Percentiles rank a stretch among this genome's conserved stretches.
Conservation (phyloP, 2,113 vertebrate species). For the Scomber scombrus region DNA sequence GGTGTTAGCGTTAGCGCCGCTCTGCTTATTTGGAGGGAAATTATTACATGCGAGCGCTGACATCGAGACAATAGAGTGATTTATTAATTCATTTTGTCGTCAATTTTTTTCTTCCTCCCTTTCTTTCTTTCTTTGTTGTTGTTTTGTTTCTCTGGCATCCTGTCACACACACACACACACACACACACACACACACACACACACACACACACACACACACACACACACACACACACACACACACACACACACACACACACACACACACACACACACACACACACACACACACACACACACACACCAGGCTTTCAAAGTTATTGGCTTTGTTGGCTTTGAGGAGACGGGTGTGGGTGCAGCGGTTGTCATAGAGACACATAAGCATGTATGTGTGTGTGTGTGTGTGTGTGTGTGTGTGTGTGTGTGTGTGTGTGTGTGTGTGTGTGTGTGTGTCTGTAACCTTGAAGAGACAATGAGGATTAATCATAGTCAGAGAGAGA, state of each 20-base stretch:
- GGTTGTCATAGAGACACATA: slow-evolving; percentile 74
- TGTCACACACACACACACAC: slow-evolving; percentile 23
- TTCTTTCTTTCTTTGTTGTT: not conserved
- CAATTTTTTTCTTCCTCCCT: no score
- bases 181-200: slow-evolving; percentile 37
- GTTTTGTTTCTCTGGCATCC: slow-evolving; percentile 18
- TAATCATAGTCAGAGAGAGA: slow-evolving; percentile 78
- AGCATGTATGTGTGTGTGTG: slow-evolving; percentile 44
- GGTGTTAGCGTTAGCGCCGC: not conserved
- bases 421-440: slow-evolving; percentile 34
- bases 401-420: slow-evolving; percentile 35
- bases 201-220: no score
- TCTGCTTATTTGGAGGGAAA: slow-evolving; percentile 30
- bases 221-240: no score
- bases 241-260: no score
- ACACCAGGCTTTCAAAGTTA: slow-evolving; percentile 75
- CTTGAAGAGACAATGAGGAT: slow-evolving; percentile 84
- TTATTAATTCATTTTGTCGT: slow-evolving; percentile 60
- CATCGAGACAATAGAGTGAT: slow-evolving; percentile 43
- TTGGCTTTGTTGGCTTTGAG: slow-evolving; percentile 69
- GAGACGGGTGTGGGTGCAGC: slow-evolving; percentile 62
- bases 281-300: no score
- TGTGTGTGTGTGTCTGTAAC: no score
- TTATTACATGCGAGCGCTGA: not conserved
- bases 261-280: no score